Percentiles rank a stretch among this genome's conserved stretches.
These are phyloP conservation scores for Drosophila nigrodunni DNA, from an alignment of 1,140 invertebrate species.

Conservation along the genomic window DNA sequence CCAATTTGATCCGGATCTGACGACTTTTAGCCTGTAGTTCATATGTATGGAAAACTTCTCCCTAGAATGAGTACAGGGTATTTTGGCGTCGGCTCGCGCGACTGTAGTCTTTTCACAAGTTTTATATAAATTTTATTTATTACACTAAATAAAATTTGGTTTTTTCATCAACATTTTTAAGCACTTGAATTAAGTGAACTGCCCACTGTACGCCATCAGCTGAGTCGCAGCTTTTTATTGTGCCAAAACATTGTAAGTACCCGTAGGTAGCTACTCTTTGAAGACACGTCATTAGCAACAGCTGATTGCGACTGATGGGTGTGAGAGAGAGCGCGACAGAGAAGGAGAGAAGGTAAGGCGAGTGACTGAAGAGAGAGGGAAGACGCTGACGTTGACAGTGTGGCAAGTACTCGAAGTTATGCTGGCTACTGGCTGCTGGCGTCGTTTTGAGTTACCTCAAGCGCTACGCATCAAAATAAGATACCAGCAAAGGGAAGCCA, in stretches of 20 bases:
- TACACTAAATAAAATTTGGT: too few relatives aligned
- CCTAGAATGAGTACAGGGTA: too few relatives aligned
- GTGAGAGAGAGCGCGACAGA: not conserved
- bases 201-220: conserved; percentile 56
- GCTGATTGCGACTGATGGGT: conserved; percentile 50
- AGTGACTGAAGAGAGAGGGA: not conserved
- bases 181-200: not conserved
- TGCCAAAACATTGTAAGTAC: conserved; percentile 75
- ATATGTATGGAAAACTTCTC: too few relatives aligned
- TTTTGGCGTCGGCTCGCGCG: too few relatives aligned
- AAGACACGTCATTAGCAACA: conserved; percentile 56
- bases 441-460: conserved; percentile 52
- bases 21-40: too few relatives aligned
- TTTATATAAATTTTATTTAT: too few relatives aligned
- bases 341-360: too few relatives aligned
- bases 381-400: conserved; percentile 68
- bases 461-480: conserved; percentile 47
- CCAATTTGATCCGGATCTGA: too few relatives aligned
- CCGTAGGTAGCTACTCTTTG: conserved; percentile 66
- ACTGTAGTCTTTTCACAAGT: too few relatives aligned
- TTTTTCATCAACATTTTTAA: not conserved
- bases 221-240: conserved; percentile 75
- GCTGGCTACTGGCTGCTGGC: conserved; percentile 59
- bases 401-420: conserved; percentile 52
- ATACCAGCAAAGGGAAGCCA: conserved; percentile 25